Evolutionary conservation across 35 echinoderm and acorn worm species (phyloP), one percentile per base, ranked within the genome.

Genomic region (Heliocidaris erythrogramma): DNA sequence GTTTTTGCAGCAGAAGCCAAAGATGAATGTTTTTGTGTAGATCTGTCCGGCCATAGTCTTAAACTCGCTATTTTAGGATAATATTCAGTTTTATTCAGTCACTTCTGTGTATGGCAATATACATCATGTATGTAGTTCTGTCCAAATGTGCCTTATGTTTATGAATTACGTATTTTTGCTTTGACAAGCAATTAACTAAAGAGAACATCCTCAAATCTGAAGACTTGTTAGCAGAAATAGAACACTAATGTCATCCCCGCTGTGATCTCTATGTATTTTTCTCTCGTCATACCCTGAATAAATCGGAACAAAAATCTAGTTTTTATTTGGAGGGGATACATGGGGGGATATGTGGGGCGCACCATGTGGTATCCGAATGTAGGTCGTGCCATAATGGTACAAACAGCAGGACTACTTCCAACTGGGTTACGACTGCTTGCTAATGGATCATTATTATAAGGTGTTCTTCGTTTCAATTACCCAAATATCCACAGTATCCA

Each of bases 231-330:
- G 27, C 21, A n/a, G 65, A 78, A 78, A 27, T 21, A 78, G 65
- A 78, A 78, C 65, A 78, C 65, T 78, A 78, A 78, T 78, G 65
- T 78, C 1, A 4, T 78, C 65, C 65, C 65, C 27, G 65, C 65
- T 78, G 65, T 7, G 14, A 27, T 27, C 27, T n/a, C 21, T 78
- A 78, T 78, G 65, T 78, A 78, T 5, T 78, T 56, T 78, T 78
- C 65, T 78, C 17, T 78, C n/a, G 65, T n/a, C 87, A 35, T 47
- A 32, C 30, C 29, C 87, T 89, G 87, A 84, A 9, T 47, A 89
- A 89, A 89, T 17, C 47, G 87, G 87, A 89, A 89, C 87, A 48
- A 89, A 89, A 89, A 47, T 89, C 87, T 89, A 89, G 87, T 89
- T 89, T 89, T 89, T 89, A 48, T 32, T 89, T 32, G 47, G 87